These are phyloP conservation scores for Thamnophis sirtalis DNA, from an alignment of 2,113 vertebrate species.

Conservation along the genomic window DNA sequence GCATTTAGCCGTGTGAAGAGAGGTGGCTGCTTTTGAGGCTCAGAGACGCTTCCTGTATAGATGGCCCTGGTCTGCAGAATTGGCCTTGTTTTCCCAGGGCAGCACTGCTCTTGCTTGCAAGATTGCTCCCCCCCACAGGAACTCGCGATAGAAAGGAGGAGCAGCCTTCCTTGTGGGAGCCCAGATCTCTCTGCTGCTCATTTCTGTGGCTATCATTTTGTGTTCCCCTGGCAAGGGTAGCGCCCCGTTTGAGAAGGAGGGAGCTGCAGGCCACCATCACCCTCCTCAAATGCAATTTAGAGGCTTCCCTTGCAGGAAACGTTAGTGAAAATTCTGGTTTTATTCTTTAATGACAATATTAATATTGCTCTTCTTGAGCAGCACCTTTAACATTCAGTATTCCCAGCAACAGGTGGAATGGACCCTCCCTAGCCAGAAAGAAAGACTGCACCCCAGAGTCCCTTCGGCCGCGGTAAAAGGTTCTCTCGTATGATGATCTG, in stretches of 20 bases:
- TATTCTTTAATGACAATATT: not conserved
- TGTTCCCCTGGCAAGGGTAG: not conserved
- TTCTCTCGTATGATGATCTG: not conserved
- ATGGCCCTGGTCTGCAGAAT: not conserved
- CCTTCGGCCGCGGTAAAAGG: not conserved
- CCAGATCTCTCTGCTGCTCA: too few species aligned
- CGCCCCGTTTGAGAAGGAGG: not conserved
- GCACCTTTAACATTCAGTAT: not conserved
- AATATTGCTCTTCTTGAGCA: not conserved
- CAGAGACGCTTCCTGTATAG: not conserved
- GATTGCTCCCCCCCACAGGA: too few species aligned
- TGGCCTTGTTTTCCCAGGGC: not conserved
- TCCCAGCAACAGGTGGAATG: not conserved
- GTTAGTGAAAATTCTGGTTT: not conserved
- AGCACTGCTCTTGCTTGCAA: not conserved
- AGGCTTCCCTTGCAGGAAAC: not conserved
- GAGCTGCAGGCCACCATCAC: not conserved
- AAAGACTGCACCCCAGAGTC: not conserved
- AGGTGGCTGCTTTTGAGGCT: not conserved
- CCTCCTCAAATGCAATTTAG: not conserved
- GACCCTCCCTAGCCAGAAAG: not conserved
- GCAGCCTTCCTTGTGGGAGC: not conserved
- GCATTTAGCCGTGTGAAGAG: not conserved
- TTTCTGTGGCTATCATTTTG: not conserved
- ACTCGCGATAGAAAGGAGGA: not conserved